These are phyloP conservation scores for Botia kubotai DNA, from an alignment of 2,797 vertebrate genomes.

Conservation along the genomic window DNA sequence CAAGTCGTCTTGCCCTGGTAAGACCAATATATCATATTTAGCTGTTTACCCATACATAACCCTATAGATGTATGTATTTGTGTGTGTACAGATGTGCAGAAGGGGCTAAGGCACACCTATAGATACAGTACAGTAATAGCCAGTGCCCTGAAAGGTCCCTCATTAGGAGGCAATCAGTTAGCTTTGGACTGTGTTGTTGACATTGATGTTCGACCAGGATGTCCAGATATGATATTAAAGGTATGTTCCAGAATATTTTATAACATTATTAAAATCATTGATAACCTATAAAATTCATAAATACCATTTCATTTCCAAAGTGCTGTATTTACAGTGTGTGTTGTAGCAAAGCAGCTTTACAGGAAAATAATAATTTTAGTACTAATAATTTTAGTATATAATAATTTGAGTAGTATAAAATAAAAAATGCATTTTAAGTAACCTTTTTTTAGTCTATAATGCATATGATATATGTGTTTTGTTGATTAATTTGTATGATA, in stretches of 20 bases:
- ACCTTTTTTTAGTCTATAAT: too few species aligned
- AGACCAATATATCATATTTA: neutral
- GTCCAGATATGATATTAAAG: conserved; percentile 78
- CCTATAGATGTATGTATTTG: neutral
- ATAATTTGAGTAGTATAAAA: too few species aligned
- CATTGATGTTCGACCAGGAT: conserved; percentile 79
- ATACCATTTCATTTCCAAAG: neutral
- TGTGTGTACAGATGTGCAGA: conserved; percentile 28
- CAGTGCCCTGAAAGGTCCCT: conserved; percentile 75
- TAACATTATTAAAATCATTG: neutral
- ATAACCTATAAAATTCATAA: neutral
- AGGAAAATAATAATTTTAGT: too few species aligned
- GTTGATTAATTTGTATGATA: too few species aligned
- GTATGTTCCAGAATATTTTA: conserved; percentile 65
- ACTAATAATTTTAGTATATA: too few species aligned
- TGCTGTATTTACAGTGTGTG: too few species aligned
- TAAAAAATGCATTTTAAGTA: too few species aligned
- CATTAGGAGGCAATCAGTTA: conserved; percentile 74
- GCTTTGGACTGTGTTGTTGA: conserved; percentile 82
- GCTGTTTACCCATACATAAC: neutral
- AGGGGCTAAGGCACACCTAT: conserved; percentile 80
- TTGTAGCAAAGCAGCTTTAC: too few species aligned
- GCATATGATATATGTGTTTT: too few species aligned
- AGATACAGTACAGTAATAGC: conserved; percentile 78
- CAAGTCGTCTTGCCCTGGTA: conserved; percentile 59